Conservation (phyloP, 2,797 vertebrate genomes). For the Phoxinus dragarum region DNA sequence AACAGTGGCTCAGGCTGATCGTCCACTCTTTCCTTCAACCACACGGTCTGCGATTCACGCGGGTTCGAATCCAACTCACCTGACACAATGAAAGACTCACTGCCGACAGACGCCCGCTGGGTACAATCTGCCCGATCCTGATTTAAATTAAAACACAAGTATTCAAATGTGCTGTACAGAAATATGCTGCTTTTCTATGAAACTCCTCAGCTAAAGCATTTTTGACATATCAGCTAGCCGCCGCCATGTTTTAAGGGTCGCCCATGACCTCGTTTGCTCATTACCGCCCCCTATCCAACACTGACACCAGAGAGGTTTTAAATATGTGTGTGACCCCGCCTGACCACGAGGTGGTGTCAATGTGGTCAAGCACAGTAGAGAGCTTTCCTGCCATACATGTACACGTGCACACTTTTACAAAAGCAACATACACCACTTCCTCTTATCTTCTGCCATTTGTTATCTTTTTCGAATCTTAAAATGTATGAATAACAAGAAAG, state of each 20-base stretch:
- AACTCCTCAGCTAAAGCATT: background rate
- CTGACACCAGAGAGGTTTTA: background rate
- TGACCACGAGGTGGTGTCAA: slow-evolving; percentile 43
- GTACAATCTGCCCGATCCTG: too few species aligned
- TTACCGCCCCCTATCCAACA: slow-evolving; percentile 49
- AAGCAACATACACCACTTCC: background rate
- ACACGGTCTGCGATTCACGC: background rate
- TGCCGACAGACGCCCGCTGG: background rate
- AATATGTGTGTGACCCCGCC: background rate
- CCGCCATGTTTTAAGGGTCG: slow-evolving; percentile 57
- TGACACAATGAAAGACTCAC: background rate
- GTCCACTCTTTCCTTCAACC: background rate
- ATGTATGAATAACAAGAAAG: background rate
- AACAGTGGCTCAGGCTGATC: slow-evolving; percentile 51
- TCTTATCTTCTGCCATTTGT: background rate
- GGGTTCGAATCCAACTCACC: slow-evolving; percentile 52
- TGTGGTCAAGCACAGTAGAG: background rate
- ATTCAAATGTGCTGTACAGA: background rate
- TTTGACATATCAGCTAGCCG: slow-evolving; percentile 14
- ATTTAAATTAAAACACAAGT: background rate
- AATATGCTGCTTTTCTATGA: background rate
- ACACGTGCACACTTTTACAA: background rate
- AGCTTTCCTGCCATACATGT: background rate
- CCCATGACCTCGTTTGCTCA: slow-evolving; percentile 21
- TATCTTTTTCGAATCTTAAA: background rate